A percentile compares a stretch with the other conserved stretches of the same genome.
phyloP scores from a whole-genome alignment of 2,113 vertebrate genomes.

The Danionella cerebrum region DNA sequence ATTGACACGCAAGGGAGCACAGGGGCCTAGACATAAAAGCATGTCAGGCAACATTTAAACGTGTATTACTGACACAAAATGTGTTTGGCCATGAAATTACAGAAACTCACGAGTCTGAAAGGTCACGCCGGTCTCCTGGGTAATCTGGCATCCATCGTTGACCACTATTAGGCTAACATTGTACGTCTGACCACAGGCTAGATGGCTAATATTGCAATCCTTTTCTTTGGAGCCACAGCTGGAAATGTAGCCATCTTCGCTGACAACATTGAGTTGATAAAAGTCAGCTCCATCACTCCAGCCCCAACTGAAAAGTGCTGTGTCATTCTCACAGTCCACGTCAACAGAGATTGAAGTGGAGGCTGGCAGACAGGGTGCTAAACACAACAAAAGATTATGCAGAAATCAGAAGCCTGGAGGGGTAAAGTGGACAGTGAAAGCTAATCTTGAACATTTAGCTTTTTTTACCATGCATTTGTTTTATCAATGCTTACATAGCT shows the following conservation, averaged over 20 bases:
- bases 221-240: slow-evolving; percentile 42
- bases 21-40: no score
- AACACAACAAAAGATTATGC: not conserved
- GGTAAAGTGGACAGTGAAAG: no score
- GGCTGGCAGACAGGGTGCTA: slow-evolving; percentile 58
- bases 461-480: no score
- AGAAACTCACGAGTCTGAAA: slow-evolving; percentile 62
- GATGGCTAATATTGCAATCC: slow-evolving; percentile 48
- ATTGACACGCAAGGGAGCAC: slow-evolving; percentile 49
- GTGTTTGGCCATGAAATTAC: not conserved
- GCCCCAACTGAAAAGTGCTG: slow-evolving; percentile 54
- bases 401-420: not conserved
- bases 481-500: no score
- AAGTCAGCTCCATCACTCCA: slow-evolving; percentile 40
- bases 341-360: slow-evolving; percentile 20
- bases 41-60: no score
- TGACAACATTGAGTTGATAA: slow-evolving; percentile 48
- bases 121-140: slow-evolving; percentile 20
- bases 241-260: slow-evolving; percentile 25
- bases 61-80: not conserved
- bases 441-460: no score
- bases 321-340: slow-evolving; percentile 51
- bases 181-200: slow-evolving; percentile 62
- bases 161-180: slow-evolving; percentile 47
- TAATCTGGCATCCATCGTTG: slow-evolving; percentile 43